A percentile compares a stretch with the other conserved stretches of the same genome.
phyloP scores from a whole-genome alignment of 2,113 vertebrate genomes.

The Hydrochoerus hydrochaeris region DNA sequence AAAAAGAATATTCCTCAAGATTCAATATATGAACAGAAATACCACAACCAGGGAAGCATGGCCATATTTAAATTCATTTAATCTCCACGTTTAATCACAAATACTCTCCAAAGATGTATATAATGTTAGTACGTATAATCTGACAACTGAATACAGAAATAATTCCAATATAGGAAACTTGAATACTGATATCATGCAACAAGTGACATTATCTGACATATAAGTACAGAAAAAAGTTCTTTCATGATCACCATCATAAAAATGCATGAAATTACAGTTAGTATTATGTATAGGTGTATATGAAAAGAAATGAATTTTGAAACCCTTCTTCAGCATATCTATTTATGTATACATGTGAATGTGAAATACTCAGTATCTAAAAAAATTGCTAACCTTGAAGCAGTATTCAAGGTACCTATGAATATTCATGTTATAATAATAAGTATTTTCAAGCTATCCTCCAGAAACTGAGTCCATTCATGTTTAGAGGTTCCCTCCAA shows the following conservation, averaged over 20 bases:
- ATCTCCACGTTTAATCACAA: neutral
- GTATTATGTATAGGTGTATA: neutral
- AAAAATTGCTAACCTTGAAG: neutral
- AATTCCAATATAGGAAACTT: neutral
- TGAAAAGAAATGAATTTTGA: neutral
- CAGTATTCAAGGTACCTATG: neutral
- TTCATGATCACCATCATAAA: neutral
- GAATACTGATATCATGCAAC: neutral
- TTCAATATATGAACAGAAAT: neutral
- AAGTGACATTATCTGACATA: neutral
- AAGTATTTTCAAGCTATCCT: neutral
- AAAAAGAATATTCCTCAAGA: neutral
- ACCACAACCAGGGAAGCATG: neutral
- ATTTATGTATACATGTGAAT: neutral
- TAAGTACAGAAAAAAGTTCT: neutral
- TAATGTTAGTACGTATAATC: neutral
- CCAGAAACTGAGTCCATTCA: neutral
- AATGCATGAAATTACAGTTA: neutral
- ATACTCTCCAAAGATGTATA: neutral
- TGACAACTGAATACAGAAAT: neutral
- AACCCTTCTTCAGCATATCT: neutral
- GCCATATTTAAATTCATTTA: neutral
- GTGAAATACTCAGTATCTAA: neutral
- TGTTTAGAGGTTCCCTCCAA: neutral
- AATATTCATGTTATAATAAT: neutral